These are phyloP conservation scores for Listronotus oregonensis DNA, from an alignment of 1,140 invertebrate genomes.

Conservation along the genomic window DNA sequence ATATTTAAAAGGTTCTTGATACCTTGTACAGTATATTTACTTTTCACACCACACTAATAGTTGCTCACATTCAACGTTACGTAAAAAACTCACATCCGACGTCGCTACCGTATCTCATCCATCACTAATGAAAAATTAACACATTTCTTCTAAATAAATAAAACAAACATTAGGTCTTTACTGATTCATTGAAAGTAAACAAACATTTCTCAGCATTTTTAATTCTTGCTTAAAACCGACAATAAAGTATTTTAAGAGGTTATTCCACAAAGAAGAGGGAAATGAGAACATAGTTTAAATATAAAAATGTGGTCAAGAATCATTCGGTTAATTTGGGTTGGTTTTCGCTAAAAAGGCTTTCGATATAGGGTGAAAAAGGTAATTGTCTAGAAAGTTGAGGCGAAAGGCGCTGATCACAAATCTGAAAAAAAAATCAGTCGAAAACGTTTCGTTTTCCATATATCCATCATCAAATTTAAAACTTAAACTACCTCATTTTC, in stretches of 20 bases:
- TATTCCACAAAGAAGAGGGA: background rate
- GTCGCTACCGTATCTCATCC: conserved; percentile 14
- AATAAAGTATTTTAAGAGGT: background rate
- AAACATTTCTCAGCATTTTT: conserved; percentile 4
- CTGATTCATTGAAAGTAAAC: conserved; percentile 27
- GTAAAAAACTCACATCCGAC: conserved; percentile 15
- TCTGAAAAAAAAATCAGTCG: too few species aligned
- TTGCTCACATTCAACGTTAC: background rate
- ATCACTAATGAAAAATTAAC: conserved; percentile 29
- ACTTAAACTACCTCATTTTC: too few species aligned
- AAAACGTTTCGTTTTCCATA: too few species aligned
- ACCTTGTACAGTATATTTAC: background rate
- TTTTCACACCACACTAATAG: conserved; percentile 8
- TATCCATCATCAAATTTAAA: too few species aligned
- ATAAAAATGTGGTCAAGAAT: background rate
- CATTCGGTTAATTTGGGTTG: background rate
- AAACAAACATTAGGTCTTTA: conserved; percentile 22
- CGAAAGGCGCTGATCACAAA: too few species aligned
- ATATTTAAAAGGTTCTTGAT: conserved; percentile 1
- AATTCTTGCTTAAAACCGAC: background rate
- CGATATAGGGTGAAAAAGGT: too few species aligned
- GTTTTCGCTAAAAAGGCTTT: too few species aligned
- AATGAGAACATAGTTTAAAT: too few species aligned
- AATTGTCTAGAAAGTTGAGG: too few species aligned
- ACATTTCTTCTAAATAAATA: conserved; percentile 29